A percentile compares a stretch with the other conserved stretches of the same genome.
Conservation (phyloP, 2,113 vertebrate species). For the Rhabdomys dilectus region DNA sequence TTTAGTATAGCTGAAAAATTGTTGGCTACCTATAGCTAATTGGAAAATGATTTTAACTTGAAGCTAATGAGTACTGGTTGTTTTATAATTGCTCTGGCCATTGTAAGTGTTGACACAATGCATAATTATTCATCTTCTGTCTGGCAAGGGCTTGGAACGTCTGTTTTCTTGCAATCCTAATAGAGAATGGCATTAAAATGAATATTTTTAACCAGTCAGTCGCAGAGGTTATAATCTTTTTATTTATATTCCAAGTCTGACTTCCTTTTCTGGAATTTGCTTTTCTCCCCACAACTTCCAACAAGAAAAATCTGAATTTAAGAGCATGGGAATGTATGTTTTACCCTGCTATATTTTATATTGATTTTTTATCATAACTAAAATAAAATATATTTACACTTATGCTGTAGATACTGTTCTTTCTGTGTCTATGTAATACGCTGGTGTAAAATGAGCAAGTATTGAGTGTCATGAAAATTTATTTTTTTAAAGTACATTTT, state of each 20-base stretch:
- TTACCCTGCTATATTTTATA: not conserved
- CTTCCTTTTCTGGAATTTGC: not conserved
- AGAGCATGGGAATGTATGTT: not conserved
- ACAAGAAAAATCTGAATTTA: not conserved
- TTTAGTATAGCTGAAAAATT: conserved; percentile 18
- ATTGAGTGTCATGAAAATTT: conserved; percentile 4
- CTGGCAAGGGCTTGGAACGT: conserved; percentile 36
- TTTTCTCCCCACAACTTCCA: not conserved
- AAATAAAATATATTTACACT: conserved; percentile 7
- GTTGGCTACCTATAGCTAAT: conserved; percentile 36
- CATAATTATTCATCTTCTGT: conserved; percentile 65
- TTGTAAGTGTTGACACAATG: conserved; percentile 57
- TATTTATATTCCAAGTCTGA: not conserved
- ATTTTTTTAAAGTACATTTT: not conserved
- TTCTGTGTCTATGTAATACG: not conserved
- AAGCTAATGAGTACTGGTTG: conserved; percentile 56
- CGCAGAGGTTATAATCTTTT: conserved; percentile 55
- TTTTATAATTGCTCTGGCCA: conserved; percentile 62
- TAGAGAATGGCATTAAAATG: conserved; percentile 24
- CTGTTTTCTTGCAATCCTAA: conserved; percentile 67
- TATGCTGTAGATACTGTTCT: conserved; percentile 45
- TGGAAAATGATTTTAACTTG: conserved; percentile 59
- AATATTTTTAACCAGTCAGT: conserved; percentile 5
- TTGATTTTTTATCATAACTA: conserved; percentile 47
- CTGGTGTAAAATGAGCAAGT: not conserved